phyloP scores from a whole-genome alignment of 2,888 invertebrate genomes.

The Sympetrum striolatum region DNA sequence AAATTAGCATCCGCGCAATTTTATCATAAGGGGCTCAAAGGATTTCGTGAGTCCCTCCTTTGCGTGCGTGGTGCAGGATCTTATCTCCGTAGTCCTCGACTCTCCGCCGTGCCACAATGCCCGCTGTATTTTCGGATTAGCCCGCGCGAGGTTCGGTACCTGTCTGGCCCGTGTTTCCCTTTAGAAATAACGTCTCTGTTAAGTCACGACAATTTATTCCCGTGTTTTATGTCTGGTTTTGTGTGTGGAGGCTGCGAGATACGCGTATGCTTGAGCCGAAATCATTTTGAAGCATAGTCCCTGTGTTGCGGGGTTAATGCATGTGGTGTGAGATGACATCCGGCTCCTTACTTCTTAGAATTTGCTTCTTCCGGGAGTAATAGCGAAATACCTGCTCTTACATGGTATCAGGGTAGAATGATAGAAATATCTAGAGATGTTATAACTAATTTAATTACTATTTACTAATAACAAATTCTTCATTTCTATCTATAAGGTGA shows the following conservation, averaged over 20 bases:
- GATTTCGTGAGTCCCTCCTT: background rate
- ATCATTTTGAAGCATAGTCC: background rate
- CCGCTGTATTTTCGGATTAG: background rate
- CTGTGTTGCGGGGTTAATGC: background rate
- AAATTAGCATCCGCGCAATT: slow-evolving; percentile 8
- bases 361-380: no score
- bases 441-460: no score
- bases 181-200: background rate
- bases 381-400: no score
- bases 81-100: background rate
- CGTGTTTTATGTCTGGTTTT: background rate
- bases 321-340: no score
- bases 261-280: background rate
- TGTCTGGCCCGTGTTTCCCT: background rate
- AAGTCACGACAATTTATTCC: background rate
- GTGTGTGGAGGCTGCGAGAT: background rate
- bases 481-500: no score
- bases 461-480: no score
- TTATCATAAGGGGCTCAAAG: slow-evolving; percentile 3
- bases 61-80: background rate
- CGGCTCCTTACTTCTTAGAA: no score
- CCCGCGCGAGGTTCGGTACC: background rate
- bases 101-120: background rate
- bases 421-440: no score
- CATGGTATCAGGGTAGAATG: no score